These are phyloP conservation scores for Cebidichthys violaceus DNA, from an alignment of 2,113 vertebrate genomes.

Conservation along the genomic window DNA sequence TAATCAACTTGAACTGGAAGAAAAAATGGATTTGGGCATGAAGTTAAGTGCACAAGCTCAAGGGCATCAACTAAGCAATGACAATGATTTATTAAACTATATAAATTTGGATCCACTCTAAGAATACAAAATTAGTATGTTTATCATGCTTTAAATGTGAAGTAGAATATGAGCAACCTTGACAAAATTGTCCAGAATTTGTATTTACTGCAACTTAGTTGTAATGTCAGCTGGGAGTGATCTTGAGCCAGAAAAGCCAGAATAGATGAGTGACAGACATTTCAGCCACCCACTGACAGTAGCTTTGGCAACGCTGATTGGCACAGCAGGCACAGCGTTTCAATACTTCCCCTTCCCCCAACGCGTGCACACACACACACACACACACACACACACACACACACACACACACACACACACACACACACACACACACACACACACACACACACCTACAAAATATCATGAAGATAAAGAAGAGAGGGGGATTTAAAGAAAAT, in stretches of 20 bases:
- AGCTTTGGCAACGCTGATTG: constrained; percentile 73
- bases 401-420: neutral
- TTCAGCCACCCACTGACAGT: constrained; percentile 76
- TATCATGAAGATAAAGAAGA: constrained; percentile 53
- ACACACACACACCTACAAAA: neutral
- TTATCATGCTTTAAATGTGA: constrained; percentile 25
- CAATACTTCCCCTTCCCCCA: constrained; percentile 31
- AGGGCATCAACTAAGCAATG: constrained; percentile 44
- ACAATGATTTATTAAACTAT: constrained; percentile 41
- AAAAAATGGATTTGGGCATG: constrained; percentile 41
- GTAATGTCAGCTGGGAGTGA: constrained; percentile 37
- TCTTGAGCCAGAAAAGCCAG: constrained; percentile 25
- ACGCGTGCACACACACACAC: constrained; percentile 1
- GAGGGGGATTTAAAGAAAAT: constrained; percentile 45
- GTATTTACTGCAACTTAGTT: constrained; percentile 36
- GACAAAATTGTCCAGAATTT: constrained; percentile 28
- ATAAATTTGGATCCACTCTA: constrained; percentile 32
- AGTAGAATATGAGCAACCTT: constrained; percentile 14
- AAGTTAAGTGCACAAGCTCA: constrained; percentile 52
- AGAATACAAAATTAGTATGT: constrained; percentile 30
- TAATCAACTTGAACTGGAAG: constrained; percentile 71
- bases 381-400: neutral
- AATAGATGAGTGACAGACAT: constrained; percentile 69
- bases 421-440: neutral
- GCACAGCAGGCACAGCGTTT: constrained; percentile 75